phyloP scores from a whole-genome alignment of 1,140 invertebrate genomes.

The Sinella curviseta region DNA sequence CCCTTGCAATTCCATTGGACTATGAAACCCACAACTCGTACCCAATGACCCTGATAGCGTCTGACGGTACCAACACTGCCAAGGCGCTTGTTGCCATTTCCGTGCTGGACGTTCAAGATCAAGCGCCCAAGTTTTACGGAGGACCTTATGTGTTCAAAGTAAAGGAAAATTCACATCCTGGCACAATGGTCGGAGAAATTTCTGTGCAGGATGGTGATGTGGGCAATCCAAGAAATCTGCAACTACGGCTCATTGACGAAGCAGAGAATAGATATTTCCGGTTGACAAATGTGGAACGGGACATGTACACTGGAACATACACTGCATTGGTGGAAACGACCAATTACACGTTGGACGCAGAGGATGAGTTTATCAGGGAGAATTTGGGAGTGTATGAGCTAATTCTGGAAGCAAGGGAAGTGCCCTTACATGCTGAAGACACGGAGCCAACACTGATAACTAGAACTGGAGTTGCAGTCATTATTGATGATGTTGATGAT shows the following conservation, averaged over 20 bases:
- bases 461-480: slow-evolving; percentile 40
- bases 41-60: slow-evolving; percentile 66
- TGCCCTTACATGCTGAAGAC: slow-evolving; percentile 56
- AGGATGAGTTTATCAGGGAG: slow-evolving; percentile 48
- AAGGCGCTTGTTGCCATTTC: slow-evolving; percentile 72
- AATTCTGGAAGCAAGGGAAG: slow-evolving; percentile 42
- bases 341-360: slow-evolving; percentile 43
- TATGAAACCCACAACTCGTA: slow-evolving; percentile 74
- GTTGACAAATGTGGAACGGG: slow-evolving; percentile 44
- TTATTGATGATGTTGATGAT: slow-evolving; percentile 47
- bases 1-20: slow-evolving; percentile 66
- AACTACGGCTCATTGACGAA: slow-evolving; percentile 65
- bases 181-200: slow-evolving; percentile 62
- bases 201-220: slow-evolving; percentile 73
- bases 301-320: slow-evolving; percentile 41
- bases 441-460: slow-evolving; percentile 51
- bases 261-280: slow-evolving; percentile 70
- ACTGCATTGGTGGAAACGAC: slow-evolving; percentile 43
- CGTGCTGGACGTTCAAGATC: slow-evolving; percentile 76
- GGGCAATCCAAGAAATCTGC: slow-evolving; percentile 67
- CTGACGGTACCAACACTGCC: slow-evolving; percentile 64
- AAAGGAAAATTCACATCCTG: slow-evolving; percentile 67
- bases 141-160: slow-evolving; percentile 57
- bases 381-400: slow-evolving; percentile 46
- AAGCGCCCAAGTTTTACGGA: slow-evolving; percentile 62